Conservation (phyloP, 1,140 invertebrate species). For the Frieseomelitta varia region DNA sequence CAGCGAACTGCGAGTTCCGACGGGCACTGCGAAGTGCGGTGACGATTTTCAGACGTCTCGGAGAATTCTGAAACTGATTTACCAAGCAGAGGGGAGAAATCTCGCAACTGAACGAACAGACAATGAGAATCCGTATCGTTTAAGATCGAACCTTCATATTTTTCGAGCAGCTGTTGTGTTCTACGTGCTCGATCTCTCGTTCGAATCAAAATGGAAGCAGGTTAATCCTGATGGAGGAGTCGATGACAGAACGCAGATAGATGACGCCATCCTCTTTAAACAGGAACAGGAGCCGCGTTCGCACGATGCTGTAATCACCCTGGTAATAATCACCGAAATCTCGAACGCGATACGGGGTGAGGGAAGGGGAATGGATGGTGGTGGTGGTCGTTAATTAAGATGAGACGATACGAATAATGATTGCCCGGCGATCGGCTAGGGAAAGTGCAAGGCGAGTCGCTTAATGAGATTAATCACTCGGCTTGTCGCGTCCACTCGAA, state of each 20-base stretch:
- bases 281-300: neutral
- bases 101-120: too few species aligned
- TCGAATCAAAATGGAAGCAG: neutral
- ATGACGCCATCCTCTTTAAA: constrained; percentile 29
- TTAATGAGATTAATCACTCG: constrained; percentile 36
- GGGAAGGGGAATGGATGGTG: too few species aligned
- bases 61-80: too few species aligned
- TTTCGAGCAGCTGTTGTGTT: neutral
- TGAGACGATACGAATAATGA: constrained; percentile 50
- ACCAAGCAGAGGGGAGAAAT: too few species aligned
- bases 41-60: neutral
- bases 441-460: neutral
- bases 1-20: neutral
- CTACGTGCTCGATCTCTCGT: neutral
- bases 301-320: constrained; percentile 34
- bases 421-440: constrained; percentile 18
- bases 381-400: constrained; percentile 48
- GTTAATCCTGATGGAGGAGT: neutral
- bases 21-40: neutral
- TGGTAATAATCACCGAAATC: constrained; percentile 44
- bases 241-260: neutral
- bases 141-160: neutral
- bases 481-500: constrained; percentile 27
- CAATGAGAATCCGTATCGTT: too few species aligned
- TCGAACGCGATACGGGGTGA: constrained; percentile 17